Evolutionary conservation across 2,113 vertebrate species (phyloP).

Genomic region (Zosterops pallidus): DNA sequence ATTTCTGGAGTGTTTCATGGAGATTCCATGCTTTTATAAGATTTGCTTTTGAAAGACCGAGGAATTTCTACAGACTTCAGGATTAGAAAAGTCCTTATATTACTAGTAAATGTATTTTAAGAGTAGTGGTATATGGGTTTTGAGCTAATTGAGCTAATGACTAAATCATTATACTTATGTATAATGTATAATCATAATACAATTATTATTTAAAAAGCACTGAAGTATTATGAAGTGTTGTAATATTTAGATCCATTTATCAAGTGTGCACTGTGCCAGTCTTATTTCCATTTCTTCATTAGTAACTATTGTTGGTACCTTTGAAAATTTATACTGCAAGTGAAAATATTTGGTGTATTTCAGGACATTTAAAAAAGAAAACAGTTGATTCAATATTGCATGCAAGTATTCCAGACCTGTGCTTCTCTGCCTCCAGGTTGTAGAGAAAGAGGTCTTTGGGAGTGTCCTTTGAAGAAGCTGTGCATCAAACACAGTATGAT

Average conservation of each 20-base stretch:
- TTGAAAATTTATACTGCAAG: background rate
- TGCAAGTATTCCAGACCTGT: background rate
- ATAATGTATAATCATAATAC: background rate
- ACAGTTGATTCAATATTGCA: background rate
- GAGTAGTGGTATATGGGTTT: background rate
- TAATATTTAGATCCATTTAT: background rate
- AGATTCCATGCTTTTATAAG: background rate
- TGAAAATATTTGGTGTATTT: background rate
- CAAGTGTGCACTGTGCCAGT: background rate
- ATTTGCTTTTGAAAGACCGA: background rate
- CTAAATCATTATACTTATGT: background rate
- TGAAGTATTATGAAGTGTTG: background rate
- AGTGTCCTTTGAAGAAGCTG: slow-evolving; percentile 84
- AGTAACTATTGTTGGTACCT: background rate
- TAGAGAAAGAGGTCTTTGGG: slow-evolving; percentile 90
- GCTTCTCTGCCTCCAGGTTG: slow-evolving; percentile 80
- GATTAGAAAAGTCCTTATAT: background rate
- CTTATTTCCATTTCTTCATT: background rate
- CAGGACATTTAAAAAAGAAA: background rate
- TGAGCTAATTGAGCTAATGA: background rate
- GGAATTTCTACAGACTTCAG: background rate
- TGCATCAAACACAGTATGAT: slow-evolving; percentile 88
- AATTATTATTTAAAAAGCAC: background rate
- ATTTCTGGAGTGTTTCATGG: background rate
- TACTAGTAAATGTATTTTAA: background rate